Conservation (phyloP, 2,113 vertebrate genomes). For the Onychorhynchus coronatus region DNA sequence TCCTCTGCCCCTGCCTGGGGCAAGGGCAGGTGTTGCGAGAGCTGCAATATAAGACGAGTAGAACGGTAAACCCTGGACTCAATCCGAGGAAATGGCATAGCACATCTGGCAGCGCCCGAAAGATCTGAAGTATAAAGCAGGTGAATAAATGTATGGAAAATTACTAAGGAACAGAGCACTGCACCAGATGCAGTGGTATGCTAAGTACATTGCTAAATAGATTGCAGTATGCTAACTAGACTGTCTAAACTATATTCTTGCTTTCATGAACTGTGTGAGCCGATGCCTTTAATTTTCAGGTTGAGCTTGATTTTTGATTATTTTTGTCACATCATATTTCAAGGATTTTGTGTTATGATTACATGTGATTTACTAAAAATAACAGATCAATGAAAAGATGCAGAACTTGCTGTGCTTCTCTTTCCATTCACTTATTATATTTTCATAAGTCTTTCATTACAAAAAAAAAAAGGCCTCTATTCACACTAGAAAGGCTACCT, state of each 20-base stretch:
- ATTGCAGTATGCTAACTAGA: slow-evolving; percentile 45
- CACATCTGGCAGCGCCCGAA: background rate
- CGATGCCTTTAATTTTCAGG: slow-evolving; percentile 23
- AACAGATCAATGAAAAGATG: slow-evolving; percentile 39
- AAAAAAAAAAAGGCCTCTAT: slow-evolving; percentile 17
- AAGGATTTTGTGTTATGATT: slow-evolving; percentile 44
- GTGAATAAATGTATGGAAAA: slow-evolving; percentile 8
- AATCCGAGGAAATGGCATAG: background rate
- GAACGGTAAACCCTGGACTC: background rate
- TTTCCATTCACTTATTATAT: slow-evolving; percentile 49
- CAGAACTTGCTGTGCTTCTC: slow-evolving; percentile 11
- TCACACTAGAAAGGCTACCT: slow-evolving; percentile 60
- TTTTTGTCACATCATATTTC: slow-evolving; percentile 17
- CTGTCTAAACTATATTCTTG: background rate
- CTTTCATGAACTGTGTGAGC: slow-evolving; percentile 12
- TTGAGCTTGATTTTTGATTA: slow-evolving; percentile 52
- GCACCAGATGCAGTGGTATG: slow-evolving; percentile 10
- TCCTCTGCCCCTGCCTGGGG: background rate
- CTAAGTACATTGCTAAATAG: slow-evolving; percentile 38
- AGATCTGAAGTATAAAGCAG: slow-evolving; percentile 2
- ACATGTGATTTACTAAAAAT: slow-evolving; percentile 47
- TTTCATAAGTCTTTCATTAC: slow-evolving; percentile 56
- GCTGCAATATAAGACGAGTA: background rate
- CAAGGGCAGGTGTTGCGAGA: background rate
- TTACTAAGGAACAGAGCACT: slow-evolving; percentile 1